Evolutionary conservation across 1,140 invertebrate genomes (phyloP), one percentile per base, ranked within the genome.

Genomic region (Aphelenchoides avenae): DNA sequence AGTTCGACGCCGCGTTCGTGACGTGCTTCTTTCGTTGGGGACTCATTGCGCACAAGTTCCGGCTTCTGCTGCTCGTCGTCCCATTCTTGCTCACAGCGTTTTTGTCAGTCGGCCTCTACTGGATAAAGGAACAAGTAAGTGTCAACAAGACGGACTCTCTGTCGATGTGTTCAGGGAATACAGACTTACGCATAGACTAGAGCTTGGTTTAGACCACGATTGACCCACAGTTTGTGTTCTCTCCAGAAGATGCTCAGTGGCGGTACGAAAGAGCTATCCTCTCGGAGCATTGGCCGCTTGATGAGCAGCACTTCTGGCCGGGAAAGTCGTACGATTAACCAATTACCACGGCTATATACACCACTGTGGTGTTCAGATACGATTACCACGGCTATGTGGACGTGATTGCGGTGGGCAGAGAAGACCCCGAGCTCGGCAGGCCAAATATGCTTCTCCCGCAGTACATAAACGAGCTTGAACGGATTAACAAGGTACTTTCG

Each of bases 211-310:
- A 70, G 69, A 76, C 71, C 3, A 77, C 73, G 36, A 66, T 37
- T 4, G 75, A 77, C 54, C 73, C 73, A 5, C 61, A 73, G 42
- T 77, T 64, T 51, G 73, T 75, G 13, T 75, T 75, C 52, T 75
- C 73, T 3, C 73, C 73, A 18, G 68, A 66, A 49, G 57, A 77
- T 56, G 73, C 73, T 13, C 57, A 53, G n/a, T 75, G 73, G 73
- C 36, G 70, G 20, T 73, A 60, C 52, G 73, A 75, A 61, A 34
- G 71, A 31, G 60, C 57, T 18, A 69, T 74, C 13, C 48, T 75
- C 1, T 48, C 68, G 9, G 52, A 73, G 33, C 69, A 75, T 39
- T 75, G 73, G 73, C 73, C 73, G 2, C 47, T 77, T 15, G 57
- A 74, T 39, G 73, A 75, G 40, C 60, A 77, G 22, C 51, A 57